Conservation (phyloP, 2,888 invertebrate genomes). For the Ganaspis brasiliensis region DNA sequence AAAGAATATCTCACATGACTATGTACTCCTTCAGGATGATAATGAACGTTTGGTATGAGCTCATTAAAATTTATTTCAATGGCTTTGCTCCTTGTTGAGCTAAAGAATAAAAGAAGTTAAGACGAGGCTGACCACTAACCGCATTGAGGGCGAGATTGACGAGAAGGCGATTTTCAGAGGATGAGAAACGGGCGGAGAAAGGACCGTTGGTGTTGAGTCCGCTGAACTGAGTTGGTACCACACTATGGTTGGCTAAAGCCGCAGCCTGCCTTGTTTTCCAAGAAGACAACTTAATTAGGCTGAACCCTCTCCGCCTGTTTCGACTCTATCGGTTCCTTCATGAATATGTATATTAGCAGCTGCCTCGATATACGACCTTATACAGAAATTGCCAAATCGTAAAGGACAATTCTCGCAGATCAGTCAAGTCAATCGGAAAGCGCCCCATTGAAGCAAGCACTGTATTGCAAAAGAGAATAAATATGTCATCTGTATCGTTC, state of each 20-base stretch:
- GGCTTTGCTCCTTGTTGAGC: not conserved
- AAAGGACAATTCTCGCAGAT: constrained; percentile 49
- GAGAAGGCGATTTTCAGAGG: constrained; percentile 53
- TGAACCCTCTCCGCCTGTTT: constrained; percentile 73
- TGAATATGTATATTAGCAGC: constrained; percentile 75
- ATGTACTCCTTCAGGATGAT: too few relatives aligned
- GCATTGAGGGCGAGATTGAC: constrained; percentile 58
- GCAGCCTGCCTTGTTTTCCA: constrained; percentile 73
- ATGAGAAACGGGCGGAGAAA: constrained; percentile 64
- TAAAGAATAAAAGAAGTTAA: constrained; percentile 56
- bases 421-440: constrained; percentile 37
- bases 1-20: too few relatives aligned
- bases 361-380: constrained; percentile 49
- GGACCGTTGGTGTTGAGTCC: constrained; percentile 60
- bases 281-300: constrained; percentile 80
- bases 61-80: too few relatives aligned
- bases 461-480: constrained; percentile 11
- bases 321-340: constrained; percentile 71
- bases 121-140: constrained; percentile 44
- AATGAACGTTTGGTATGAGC: too few relatives aligned
- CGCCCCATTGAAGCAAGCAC: constrained; percentile 8
- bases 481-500: constrained; percentile 2
- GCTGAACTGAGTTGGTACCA: constrained; percentile 42
- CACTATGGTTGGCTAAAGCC: constrained; percentile 67
- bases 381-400: constrained; percentile 56